Conservation (phyloP, 2,113 vertebrate species). For the Anthoscopus minutus region DNA sequence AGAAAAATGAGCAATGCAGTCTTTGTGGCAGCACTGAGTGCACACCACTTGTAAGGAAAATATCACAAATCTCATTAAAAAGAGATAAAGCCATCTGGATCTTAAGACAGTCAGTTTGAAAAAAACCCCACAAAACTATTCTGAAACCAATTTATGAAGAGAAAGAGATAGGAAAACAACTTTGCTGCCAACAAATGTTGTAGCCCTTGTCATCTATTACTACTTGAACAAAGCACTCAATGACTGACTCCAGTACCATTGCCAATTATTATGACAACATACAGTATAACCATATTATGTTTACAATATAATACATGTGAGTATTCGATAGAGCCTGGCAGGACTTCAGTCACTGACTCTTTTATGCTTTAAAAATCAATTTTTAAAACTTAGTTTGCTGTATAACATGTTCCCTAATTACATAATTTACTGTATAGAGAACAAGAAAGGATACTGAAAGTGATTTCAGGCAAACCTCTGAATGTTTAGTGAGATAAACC, state of each 20-base stretch:
- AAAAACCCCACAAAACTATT: neutral
- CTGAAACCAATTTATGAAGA: conserved; percentile 29
- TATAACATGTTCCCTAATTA: neutral
- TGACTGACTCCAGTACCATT: neutral
- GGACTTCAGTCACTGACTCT: conserved; percentile 54
- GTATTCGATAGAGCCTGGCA: conserved; percentile 5
- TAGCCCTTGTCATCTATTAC: conserved; percentile 7
- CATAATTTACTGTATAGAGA: conserved; percentile 2
- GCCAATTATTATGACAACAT: conserved; percentile 59
- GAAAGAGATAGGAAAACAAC: conserved; percentile 30
- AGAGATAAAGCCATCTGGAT: conserved; percentile 25
- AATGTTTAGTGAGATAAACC: conserved; percentile 8
- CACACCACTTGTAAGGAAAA: neutral
- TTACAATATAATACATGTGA: conserved; percentile 12
- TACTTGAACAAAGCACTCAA: conserved; percentile 35
- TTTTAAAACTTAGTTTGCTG: neutral
- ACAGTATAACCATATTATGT: conserved; percentile 15
- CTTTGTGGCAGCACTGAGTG: neutral
- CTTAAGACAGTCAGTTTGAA: neutral
- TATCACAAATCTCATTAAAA: conserved; percentile 30
- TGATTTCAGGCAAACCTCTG: conserved; percentile 3
- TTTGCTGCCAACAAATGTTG: conserved; percentile 17
- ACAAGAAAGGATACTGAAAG: conserved; percentile 8
- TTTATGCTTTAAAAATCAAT: conserved; percentile 28
- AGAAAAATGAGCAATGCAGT: neutral